phyloP scores from a whole-genome alignment of 2,888 invertebrate genomes.

The Pterostichus niger region DNA sequence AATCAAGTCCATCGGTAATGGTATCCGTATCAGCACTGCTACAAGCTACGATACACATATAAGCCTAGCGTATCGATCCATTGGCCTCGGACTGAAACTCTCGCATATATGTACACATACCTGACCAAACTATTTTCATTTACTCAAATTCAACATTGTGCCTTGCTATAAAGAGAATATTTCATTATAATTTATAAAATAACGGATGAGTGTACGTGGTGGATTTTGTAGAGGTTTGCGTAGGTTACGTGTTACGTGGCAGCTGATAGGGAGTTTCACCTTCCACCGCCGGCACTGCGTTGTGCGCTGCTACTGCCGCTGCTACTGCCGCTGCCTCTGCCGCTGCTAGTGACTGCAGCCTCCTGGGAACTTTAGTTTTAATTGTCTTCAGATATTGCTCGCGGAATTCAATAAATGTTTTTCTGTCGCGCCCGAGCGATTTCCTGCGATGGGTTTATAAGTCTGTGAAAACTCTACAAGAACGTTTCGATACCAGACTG shows the following conservation, averaged over 20 bases:
- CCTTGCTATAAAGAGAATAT: neutral
- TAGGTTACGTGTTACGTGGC: no score
- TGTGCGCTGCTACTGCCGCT: neutral
- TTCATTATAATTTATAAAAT: constrained; percentile 27
- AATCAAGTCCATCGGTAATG: neutral
- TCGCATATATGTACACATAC: neutral
- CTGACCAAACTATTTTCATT: constrained; percentile 10
- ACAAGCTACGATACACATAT: no score
- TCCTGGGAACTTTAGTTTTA: constrained; percentile 59
- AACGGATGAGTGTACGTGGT: neutral
- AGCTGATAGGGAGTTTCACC: neutral
- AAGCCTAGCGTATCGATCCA: neutral
- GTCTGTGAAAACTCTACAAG: constrained; percentile 53
- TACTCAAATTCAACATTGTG: neutral
- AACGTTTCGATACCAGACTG: constrained; percentile 40
- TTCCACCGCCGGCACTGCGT: constrained; percentile 12
- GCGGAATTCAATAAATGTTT: constrained; percentile 62
- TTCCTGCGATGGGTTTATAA: constrained; percentile 55
- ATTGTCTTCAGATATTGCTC: constrained; percentile 61
- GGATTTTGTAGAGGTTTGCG: neutral
- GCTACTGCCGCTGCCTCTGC: neutral
- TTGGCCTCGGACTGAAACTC: neutral
- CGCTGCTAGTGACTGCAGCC: neutral
- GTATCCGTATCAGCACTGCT: neutral
- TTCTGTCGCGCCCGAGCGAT: constrained; percentile 42